These are phyloP conservation scores for Mionectes olivaceus DNA, from an alignment of 2,797 vertebrate genomes.

Conservation along the genomic window DNA sequence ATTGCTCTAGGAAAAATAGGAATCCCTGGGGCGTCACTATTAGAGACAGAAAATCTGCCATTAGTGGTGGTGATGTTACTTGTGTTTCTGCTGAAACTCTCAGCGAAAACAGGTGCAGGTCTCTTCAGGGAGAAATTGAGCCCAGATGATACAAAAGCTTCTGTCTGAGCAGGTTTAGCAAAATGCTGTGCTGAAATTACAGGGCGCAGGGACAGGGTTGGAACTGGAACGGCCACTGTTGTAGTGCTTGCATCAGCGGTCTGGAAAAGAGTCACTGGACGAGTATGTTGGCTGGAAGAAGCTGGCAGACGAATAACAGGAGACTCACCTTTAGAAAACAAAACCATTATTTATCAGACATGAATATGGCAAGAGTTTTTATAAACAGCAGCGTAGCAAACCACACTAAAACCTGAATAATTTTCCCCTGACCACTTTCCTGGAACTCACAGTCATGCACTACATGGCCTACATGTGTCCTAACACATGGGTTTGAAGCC, in stretches of 20 bases:
- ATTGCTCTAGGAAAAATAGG: conserved; percentile 64
- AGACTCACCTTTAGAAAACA: conserved; percentile 74
- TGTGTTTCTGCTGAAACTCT: conserved; percentile 64
- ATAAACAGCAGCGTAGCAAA: not conserved
- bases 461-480: not conserved
- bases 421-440: not conserved
- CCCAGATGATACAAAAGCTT: conserved; percentile 55
- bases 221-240: conserved; percentile 61
- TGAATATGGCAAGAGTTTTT: not conserved
- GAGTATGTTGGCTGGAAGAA: conserved; percentile 65
- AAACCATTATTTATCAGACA: conserved; percentile 26
- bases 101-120: conserved; percentile 63
- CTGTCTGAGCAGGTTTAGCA: conserved; percentile 60
- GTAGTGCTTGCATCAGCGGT: conserved; percentile 62
- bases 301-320: conserved; percentile 61
- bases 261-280: conserved; percentile 76
- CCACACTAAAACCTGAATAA: not conserved
- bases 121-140: conserved; percentile 63
- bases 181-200: conserved; percentile 64
- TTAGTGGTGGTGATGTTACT: conserved; percentile 60
- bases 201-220: conserved; percentile 59
- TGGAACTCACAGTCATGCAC: not conserved
- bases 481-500: not conserved
- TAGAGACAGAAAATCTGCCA: conserved; percentile 67
- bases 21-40: conserved; percentile 47